Conservation (phyloP, 35 echinoderm and acorn worm genomes). For the Amphiura filiformis region DNA sequence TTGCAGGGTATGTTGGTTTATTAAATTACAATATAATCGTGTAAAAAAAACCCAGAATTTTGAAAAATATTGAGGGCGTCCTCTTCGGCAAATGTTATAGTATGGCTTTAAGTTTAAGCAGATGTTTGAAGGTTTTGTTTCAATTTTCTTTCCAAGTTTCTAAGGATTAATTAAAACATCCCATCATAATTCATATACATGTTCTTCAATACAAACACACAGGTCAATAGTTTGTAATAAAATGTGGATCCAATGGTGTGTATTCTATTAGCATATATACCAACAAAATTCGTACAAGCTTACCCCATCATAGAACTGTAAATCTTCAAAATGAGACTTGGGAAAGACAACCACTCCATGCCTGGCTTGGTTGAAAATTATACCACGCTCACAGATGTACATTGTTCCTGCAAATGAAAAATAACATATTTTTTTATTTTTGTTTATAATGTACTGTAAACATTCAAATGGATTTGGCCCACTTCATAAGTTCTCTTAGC, state of each 20-base stretch:
- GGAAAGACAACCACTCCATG: constrained; percentile 68
- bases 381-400: constrained; percentile 77
- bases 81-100: too few species aligned
- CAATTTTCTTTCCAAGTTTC: too few species aligned
- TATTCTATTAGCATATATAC: background rate
- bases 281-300: background rate
- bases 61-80: too few species aligned
- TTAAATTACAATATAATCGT: too few species aligned
- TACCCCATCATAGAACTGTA: constrained; percentile 92
- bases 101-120: too few species aligned
- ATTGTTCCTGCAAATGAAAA: constrained; percentile 53
- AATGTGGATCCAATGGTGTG: background rate
- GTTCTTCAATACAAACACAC: too few species aligned
- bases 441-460: too few species aligned
- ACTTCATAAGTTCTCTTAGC: too few species aligned
- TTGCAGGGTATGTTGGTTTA: too few species aligned
- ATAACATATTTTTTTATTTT: background rate
- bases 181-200: background rate
- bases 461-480: background rate
- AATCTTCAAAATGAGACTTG: constrained; percentile 78
- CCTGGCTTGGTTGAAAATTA: constrained; percentile 61
- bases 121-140: too few species aligned
- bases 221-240: background rate
- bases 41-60: too few species aligned
- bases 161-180: background rate